These are phyloP conservation scores for Andrena camellia DNA, from an alignment of 2,888 invertebrate species.

Conservation along the genomic window DNA sequence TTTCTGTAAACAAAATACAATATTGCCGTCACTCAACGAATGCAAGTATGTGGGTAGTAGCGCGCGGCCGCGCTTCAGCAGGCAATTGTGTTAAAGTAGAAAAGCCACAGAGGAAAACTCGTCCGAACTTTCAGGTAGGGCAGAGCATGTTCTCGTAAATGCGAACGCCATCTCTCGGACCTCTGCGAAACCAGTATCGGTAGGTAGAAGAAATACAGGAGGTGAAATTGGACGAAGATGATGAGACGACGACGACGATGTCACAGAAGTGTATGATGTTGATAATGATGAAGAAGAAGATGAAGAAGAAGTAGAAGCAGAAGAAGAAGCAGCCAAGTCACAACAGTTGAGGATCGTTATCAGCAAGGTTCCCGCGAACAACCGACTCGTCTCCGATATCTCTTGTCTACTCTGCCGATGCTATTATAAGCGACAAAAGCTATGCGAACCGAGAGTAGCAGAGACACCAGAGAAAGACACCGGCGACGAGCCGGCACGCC, in stretches of 20 bases:
- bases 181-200: not conserved
- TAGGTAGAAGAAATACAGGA: no score
- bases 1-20: constrained; percentile 90
- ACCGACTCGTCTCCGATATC: not conserved
- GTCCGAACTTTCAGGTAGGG: not conserved
- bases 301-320: no score
- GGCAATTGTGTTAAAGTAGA: not conserved
- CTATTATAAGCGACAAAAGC: not conserved
- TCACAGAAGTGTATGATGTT: no score
- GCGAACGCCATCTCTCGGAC: not conserved
- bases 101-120: not conserved
- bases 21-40: constrained; percentile 41
- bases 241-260: no score
- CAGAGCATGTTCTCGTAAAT: not conserved
- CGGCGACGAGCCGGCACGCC: not conserved
- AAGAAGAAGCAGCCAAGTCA: not conserved
- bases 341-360: not conserved
- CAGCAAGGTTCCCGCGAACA: not conserved
- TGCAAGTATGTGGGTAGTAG: not conserved
- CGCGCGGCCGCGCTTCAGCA: not conserved
- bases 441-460: not conserved
- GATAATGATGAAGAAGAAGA: no score
- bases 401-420: no score
- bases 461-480: not conserved
- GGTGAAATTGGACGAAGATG: no score